Conservation (phyloP, 1,140 invertebrate genomes). For the Acyrthosiphon pisum region DNA sequence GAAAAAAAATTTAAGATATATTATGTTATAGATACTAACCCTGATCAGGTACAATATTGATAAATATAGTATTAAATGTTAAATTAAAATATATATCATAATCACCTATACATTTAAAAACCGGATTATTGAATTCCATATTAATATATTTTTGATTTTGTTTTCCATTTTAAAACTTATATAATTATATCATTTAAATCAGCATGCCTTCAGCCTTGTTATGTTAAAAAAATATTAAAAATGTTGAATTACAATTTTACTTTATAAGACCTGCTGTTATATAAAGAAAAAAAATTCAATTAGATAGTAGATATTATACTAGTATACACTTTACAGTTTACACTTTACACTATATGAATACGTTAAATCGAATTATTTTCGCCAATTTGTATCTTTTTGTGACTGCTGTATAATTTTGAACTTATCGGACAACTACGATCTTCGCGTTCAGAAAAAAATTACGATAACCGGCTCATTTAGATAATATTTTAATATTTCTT, state of each 20-base stretch:
- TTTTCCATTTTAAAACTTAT: neutral
- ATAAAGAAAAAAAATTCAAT: neutral
- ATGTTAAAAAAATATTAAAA: neutral
- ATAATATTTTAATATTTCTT: neutral
- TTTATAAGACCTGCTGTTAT: neutral
- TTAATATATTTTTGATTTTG: neutral
- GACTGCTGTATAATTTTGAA: neutral
- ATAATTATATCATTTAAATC: neutral
- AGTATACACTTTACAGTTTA: neutral
- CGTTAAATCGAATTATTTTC: neutral
- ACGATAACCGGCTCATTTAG: neutral
- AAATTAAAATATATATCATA: neutral
- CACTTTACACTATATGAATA: neutral
- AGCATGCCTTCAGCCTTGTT: neutral
- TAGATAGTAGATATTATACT: neutral
- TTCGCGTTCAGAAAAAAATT: neutral
- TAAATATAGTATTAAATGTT: neutral
- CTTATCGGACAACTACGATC: neutral
- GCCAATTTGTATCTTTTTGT: neutral
- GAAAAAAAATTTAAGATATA: neutral
- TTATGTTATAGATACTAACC: neutral
- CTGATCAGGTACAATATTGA: neutral
- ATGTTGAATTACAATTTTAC: neutral
- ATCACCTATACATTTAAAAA: neutral
- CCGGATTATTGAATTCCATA: neutral